Conservation (phyloP, 2,888 invertebrate genomes). For the Eupeodes latifasciatus region DNA sequence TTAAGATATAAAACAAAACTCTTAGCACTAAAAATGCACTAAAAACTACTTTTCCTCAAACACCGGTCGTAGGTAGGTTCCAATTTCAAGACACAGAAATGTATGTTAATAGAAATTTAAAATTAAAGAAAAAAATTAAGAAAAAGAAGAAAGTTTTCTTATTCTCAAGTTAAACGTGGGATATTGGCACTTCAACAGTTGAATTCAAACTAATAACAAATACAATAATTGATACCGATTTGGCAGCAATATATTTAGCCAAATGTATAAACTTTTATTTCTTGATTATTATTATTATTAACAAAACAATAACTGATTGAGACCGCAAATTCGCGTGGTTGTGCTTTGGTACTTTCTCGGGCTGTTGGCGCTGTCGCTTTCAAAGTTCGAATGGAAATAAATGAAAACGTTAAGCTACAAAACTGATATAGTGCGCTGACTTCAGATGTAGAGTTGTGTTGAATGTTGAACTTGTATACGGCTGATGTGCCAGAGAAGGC, state of each 20-base stretch:
- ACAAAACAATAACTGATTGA: conserved; percentile 29
- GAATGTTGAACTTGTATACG: conserved; percentile 24
- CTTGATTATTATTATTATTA: conserved; percentile 22
- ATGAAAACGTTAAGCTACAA: conserved; percentile 65
- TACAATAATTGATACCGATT: conserved; percentile 40
- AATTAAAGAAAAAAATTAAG: neutral
- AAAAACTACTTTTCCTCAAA: conserved; percentile 57
- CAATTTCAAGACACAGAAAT: conserved; percentile 12
- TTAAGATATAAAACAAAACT: conserved; percentile 9
- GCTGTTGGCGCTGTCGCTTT: conserved; percentile 66
- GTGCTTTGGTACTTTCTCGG: conserved; percentile 43
- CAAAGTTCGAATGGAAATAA: conserved; percentile 73
- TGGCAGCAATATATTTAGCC: conserved; percentile 33
- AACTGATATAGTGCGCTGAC: conserved; percentile 72
- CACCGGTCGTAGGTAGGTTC: conserved; percentile 26
- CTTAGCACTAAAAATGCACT: conserved; percentile 29
- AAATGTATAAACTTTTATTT: conserved; percentile 36
- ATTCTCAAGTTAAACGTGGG: conserved; percentile 31
- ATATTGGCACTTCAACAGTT: conserved; percentile 56
- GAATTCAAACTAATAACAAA: conserved; percentile 48
- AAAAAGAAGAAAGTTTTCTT: conserved; percentile 49
- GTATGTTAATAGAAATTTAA: conserved; percentile 17
- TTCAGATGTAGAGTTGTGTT: conserved; percentile 59
- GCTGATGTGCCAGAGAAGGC: conserved; percentile 55
- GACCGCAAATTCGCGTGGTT: conserved; percentile 51